Conservation (phyloP, 2,797 vertebrate species). For the Threskiornis aethiopicus region DNA sequence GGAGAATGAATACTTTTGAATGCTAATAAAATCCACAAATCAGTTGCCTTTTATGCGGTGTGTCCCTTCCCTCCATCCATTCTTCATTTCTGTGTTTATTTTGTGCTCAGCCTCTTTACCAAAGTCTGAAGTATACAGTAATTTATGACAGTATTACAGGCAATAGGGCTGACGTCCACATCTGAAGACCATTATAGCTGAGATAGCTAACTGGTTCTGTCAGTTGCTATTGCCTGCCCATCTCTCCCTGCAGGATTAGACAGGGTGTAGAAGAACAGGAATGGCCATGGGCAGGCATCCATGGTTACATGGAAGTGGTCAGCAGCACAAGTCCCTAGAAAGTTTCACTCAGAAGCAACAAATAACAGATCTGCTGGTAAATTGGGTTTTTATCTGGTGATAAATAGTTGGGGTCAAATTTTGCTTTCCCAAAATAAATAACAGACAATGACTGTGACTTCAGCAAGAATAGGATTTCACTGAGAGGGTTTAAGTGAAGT, state of each 20-base stretch:
- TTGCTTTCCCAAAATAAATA: not conserved
- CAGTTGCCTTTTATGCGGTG: not conserved
- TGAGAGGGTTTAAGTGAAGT: not conserved
- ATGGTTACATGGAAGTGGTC: not conserved
- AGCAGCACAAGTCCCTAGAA: not conserved
- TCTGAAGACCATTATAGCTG: not conserved
- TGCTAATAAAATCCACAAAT: not conserved
- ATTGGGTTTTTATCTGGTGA: not conserved
- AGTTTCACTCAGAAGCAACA: not conserved
- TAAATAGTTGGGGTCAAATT: not conserved
- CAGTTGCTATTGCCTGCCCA: not conserved
- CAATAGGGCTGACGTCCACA: not conserved
- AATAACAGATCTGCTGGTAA: not conserved
- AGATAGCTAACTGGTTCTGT: not conserved
- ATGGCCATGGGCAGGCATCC: not conserved
- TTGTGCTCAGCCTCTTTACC: not conserved
- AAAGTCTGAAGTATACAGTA: not conserved
- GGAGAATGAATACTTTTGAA: not conserved
- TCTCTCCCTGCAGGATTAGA: not conserved
- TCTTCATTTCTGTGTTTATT: not conserved
- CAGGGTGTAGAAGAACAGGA: not conserved
- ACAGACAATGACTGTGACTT: not conserved
- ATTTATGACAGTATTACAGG: not conserved
- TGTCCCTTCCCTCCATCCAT: not conserved
- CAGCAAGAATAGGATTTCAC: accelerated